Evolutionary conservation across 2,888 invertebrate species (phyloP).

Genomic region (Odontocerum albicorne): DNA sequence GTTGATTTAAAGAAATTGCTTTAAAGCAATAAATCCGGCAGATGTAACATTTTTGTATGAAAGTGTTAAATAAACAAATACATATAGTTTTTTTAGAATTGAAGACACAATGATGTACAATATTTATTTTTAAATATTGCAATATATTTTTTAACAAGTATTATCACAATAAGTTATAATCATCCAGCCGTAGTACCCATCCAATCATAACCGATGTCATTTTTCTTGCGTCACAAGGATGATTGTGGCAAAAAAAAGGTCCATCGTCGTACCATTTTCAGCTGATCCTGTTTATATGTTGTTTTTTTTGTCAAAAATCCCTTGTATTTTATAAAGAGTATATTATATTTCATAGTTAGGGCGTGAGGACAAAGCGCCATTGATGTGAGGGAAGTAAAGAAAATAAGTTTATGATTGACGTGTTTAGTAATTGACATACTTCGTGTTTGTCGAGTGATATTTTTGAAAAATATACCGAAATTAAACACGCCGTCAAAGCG

Average conservation of each 20-base stretch:
- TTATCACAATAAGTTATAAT: background rate
- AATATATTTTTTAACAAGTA: no score
- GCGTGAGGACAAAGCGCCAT: conserved; percentile 20
- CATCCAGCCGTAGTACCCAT: background rate
- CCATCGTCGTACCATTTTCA: conserved; percentile 24
- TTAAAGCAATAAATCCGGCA: no score
- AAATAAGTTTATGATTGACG: conserved; percentile 31
- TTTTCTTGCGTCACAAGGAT: conserved; percentile 26
- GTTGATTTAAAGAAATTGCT: no score
- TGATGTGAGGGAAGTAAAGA: conserved; percentile 1
- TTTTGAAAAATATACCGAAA: no score
- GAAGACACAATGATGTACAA: no score
- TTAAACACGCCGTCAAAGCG: no score
- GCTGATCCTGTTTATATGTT: conserved; percentile 25
- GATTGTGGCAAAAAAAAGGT: conserved; percentile 21
- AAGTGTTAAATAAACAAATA: no score
- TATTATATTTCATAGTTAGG: conserved; percentile 26
- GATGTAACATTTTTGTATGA: no score
- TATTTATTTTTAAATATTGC: no score
- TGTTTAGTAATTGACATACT: conserved; percentile 34
- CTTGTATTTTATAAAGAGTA: conserved; percentile 1
- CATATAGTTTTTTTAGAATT: no score
- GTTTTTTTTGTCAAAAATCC: conserved; percentile 8
- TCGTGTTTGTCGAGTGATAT: no score
- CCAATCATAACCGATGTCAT: conserved; percentile 32